Conservation (phyloP, 2,888 invertebrate species). For the Nipponacmea schrenckii region DNA sequence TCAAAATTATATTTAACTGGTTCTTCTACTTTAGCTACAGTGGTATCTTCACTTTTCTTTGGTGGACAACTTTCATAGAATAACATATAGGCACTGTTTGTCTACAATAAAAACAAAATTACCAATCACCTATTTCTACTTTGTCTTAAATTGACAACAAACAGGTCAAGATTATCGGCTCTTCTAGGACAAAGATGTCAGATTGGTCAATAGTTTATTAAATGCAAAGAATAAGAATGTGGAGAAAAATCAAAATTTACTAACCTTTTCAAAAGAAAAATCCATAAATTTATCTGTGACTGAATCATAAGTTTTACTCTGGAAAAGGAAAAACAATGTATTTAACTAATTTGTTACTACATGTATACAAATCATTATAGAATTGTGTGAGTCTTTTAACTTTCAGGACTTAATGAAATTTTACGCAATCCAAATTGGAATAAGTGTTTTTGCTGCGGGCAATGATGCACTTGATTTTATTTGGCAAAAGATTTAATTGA, state of each 20-base stretch:
- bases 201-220: not conserved
- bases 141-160: not conserved
- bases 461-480: too few species aligned
- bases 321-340: constrained; percentile 56
- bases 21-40: constrained; percentile 23
- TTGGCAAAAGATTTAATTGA: too few species aligned
- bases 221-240: not conserved
- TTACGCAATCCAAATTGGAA: not conserved
- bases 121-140: not conserved
- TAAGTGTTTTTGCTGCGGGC: not conserved
- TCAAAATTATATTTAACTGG: constrained; percentile 70
- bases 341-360: not conserved
- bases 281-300: constrained; percentile 97
- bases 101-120: constrained; percentile 67
- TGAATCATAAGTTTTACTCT: constrained; percentile 96
- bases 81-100: constrained; percentile 96
- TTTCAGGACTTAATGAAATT: too few species aligned
- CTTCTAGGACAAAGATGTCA: not conserved
- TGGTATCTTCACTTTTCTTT: constrained; percentile 31
- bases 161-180: not conserved
- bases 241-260: constrained; percentile 4
- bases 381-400: too few species aligned
- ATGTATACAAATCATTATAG: not conserved
- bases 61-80: constrained; percentile 82
- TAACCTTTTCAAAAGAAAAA: constrained; percentile 90